Evolutionary conservation across 2,888 invertebrate genomes (phyloP).

Genomic region (Drosophila trichaetosa): DNA sequence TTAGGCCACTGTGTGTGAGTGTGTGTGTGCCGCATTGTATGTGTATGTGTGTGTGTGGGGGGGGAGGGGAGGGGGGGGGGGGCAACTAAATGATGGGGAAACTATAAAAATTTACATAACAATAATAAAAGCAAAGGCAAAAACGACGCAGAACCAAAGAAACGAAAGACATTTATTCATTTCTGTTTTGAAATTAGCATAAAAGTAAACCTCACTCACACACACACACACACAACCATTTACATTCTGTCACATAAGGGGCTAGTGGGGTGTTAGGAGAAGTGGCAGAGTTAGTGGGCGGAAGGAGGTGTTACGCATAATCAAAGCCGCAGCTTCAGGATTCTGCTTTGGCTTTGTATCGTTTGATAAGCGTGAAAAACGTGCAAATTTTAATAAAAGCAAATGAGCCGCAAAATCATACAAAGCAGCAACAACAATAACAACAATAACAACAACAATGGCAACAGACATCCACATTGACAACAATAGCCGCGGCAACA

Average conservation of each 20-base stretch:
- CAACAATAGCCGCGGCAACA: conserved; percentile 13
- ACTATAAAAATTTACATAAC: conserved; percentile 80
- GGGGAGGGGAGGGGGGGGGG: conserved; percentile 18
- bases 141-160: conserved; percentile 39
- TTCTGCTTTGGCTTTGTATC: conserved; percentile 32
- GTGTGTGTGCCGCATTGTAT: conserved; percentile 1
- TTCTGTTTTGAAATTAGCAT: conserved; percentile 75
- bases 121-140: conserved; percentile 71
- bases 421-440: conserved; percentile 42
- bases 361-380: conserved; percentile 75
- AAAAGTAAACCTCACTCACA: conserved; percentile 64
- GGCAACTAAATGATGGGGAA: conserved; percentile 76
- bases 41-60: conserved; percentile 6
- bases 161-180: conserved; percentile 76
- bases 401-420: conserved; percentile 79
- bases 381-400: conserved; percentile 77
- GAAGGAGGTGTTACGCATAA: conserved; percentile 53
- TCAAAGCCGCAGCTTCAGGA: conserved; percentile 59
- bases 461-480: conserved; percentile 11
- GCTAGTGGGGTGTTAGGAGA: conserved; percentile 8
- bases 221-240: conserved; percentile 22
- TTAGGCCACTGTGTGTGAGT: conserved; percentile 41
- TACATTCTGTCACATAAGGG: conserved; percentile 30
- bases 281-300: background rate
- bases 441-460: conserved; percentile 12